These are phyloP conservation scores for Lepidochrysops patricia DNA, from an alignment of 2,888 invertebrate species.

Conservation along the genomic window DNA sequence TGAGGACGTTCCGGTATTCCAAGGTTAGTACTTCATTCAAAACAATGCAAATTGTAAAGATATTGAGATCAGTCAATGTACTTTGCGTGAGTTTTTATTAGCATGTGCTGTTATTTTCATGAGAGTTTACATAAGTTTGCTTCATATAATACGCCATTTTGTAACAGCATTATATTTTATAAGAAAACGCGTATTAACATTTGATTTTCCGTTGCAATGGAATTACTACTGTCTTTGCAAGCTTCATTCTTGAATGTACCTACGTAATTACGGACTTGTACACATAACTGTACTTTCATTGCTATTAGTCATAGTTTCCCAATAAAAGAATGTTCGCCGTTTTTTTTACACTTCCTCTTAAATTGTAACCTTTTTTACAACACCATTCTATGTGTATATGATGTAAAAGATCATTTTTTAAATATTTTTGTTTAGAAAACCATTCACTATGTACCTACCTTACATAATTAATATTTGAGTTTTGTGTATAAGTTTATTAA, in stretches of 20 bases:
- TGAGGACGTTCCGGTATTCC: slow-evolving; percentile 30
- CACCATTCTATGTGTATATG: neutral
- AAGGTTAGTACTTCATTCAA: slow-evolving; percentile 59
- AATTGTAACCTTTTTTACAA: neutral
- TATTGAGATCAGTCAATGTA: slow-evolving; percentile 55
- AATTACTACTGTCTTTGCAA: slow-evolving; percentile 3
- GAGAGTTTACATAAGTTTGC: slow-evolving; percentile 57
- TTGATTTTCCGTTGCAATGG: neutral
- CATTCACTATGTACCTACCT: neutral
- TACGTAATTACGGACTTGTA: neutral
- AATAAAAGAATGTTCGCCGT: neutral
- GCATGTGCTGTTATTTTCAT: slow-evolving; percentile 65
- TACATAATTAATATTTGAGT: neutral
- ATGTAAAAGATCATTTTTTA: neutral
- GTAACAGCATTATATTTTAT: slow-evolving; percentile 21
- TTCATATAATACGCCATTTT: slow-evolving; percentile 60
- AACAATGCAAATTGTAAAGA: slow-evolving; percentile 37
- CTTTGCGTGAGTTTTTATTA: slow-evolving; percentile 46
- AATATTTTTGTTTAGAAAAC: neutral
- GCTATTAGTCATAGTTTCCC: slow-evolving; percentile 1
- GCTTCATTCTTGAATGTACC: neutral
- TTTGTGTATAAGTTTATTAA: neutral
- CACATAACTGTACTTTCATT: slow-evolving; percentile 5
- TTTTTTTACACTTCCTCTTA: neutral
- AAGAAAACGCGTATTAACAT: neutral